phyloP scores from a whole-genome alignment of 64 coral and sea anemone species.

The Trachythela sp. region DNA sequence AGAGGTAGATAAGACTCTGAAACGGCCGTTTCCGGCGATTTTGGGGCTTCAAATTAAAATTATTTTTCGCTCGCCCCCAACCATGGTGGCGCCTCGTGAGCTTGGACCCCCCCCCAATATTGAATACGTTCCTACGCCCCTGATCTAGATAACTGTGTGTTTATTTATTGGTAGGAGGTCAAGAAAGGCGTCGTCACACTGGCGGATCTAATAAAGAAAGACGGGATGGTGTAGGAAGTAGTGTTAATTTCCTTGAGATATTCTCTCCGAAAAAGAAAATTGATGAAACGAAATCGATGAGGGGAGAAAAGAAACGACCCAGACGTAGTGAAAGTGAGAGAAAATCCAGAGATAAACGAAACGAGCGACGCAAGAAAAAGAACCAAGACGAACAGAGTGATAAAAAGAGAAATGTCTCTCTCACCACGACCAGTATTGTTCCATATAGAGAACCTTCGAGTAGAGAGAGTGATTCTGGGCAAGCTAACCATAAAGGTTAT shows the following conservation, averaged over 20 bases:
- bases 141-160: background rate
- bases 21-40: no score
- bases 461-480: background rate
- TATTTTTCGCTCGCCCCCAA: no score
- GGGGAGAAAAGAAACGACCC: background rate
- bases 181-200: background rate
- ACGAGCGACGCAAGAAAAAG: background rate
- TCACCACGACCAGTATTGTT: background rate
- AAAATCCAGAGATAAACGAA: background rate
- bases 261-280: background rate
- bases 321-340: background rate
- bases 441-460: background rate
- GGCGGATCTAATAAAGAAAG: background rate
- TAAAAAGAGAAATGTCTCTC: background rate
- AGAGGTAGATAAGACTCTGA: no score
- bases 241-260: background rate
- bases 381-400: background rate
- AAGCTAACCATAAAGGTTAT: background rate
- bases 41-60: no score
- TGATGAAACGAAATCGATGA: background rate
- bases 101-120: no score
- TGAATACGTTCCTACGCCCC: no score
- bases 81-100: no score
- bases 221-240: background rate
- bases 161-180: background rate